These are phyloP conservation scores for Neosalanx taihuensis DNA, from an alignment of 2,797 vertebrate species.

Conservation along the genomic window DNA sequence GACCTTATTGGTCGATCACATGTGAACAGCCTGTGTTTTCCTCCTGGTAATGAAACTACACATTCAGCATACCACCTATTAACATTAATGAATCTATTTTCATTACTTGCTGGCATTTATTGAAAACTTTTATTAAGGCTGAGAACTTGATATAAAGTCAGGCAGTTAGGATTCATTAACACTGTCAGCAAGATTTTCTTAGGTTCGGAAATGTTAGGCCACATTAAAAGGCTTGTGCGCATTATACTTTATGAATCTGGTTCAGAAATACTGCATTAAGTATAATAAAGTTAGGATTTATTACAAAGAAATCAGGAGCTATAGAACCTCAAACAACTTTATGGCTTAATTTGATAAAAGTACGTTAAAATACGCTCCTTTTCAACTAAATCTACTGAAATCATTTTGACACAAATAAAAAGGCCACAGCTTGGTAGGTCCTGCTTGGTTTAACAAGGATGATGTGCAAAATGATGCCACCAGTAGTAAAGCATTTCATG, in stretches of 20 bases:
- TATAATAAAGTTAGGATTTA: constrained; percentile 20
- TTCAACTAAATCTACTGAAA: not conserved
- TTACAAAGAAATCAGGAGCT: constrained; percentile 5
- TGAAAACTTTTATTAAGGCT: constrained; percentile 8
- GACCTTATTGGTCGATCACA: constrained; percentile 40
- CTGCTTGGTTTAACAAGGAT: not conserved
- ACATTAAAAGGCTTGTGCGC: constrained; percentile 36
- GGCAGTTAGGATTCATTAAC: not conserved
- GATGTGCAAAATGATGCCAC: not conserved
- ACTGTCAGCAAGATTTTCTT: constrained; percentile 10
- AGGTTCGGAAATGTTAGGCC: constrained; percentile 12
- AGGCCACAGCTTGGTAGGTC: not conserved
- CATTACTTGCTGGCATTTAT: not conserved
- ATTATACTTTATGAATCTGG: constrained; percentile 15
- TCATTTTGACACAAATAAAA: not conserved
- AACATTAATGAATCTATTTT: too few species aligned
- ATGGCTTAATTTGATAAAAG: not conserved
- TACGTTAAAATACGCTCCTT: not conserved
- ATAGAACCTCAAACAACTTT: not conserved
- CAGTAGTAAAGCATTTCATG: not conserved
- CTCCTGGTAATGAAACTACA: constrained; percentile 29
- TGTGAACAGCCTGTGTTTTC: constrained; percentile 26
- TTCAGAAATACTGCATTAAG: constrained; percentile 21
- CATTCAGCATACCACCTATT: not conserved
- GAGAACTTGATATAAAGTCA: not conserved